These are phyloP conservation scores for Mythimna lalbum DNA, from an alignment of 2,888 invertebrate species.

Conservation along the genomic window DNA sequence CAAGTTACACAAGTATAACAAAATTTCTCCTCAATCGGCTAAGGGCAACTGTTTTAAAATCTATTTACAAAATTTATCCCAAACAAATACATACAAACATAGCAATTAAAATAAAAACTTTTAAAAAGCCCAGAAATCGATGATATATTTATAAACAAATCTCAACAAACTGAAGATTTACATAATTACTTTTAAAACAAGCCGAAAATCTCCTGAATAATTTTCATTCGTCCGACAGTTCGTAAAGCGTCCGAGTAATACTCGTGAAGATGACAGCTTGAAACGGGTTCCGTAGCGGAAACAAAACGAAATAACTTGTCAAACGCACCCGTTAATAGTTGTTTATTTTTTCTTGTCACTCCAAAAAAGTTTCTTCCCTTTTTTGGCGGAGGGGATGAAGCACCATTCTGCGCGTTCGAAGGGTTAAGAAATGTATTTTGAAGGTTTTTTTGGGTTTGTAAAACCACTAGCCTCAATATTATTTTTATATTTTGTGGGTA, in stretches of 20 bases:
- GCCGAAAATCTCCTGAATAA: constrained; percentile 39
- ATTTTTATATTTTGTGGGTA: not conserved
- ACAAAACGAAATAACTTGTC: constrained; percentile 64
- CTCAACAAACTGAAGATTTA: not conserved
- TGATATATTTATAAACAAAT: constrained; percentile 7
- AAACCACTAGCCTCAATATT: accelerated
- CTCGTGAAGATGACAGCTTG: constrained; percentile 62
- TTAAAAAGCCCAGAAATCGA: not conserved
- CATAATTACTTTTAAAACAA: constrained; percentile 48
- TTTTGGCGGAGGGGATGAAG: constrained; percentile 1
- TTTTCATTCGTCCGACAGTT: constrained; percentile 52
- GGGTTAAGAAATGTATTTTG: constrained; percentile 9
- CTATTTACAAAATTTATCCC: no score
- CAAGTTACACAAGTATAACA: no score
- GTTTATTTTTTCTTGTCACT: constrained; percentile 52
- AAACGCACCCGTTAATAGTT: constrained; percentile 62
- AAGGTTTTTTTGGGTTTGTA: not conserved
- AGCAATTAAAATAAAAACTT: not conserved
- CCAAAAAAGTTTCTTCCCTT: constrained; percentile 25
- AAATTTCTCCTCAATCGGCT: no score
- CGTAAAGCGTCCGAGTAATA: constrained; percentile 52
- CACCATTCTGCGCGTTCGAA: constrained; percentile 2
- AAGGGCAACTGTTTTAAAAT: no score
- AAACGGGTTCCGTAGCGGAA: constrained; percentile 63
- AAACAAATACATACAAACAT: no score